Base-by-base conservation (phyloP, 2,888 invertebrate genomes). In the Cheilosia soror region DNA sequence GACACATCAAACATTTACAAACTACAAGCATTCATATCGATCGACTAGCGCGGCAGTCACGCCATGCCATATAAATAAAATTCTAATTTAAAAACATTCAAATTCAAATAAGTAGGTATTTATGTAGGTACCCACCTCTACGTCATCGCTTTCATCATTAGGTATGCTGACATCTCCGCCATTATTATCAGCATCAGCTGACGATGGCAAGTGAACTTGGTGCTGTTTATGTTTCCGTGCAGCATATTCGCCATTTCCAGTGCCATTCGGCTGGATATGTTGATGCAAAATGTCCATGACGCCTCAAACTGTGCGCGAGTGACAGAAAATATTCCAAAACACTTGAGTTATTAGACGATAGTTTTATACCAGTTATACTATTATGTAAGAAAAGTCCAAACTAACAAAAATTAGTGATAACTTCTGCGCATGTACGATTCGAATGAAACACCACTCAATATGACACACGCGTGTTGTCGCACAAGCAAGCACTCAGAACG, bases 211-310 rank as follows among this genome's bases (percentile, higher is more conserved):
- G 13, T 20, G 5, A 29, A 13, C 20, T 29, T 0, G n/a, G 20
- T 47, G 0, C 15, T 5, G 5, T 5, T 44, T 15, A 5, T 11
- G 15, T 4, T 58, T 7, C 57, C 13, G 55, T 55, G 15, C 55
- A 57, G 11, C 57, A 49, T 29, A 65, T 57, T 49, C 66, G 47
- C 57, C 66, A 49, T 49, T 47, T 9, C 13, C 47, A 1, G 47
- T 33, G 7, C 58, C 71, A 15, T 49, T 51, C 20, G 3, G 76
- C 76, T 76, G 76, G 53, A 76, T 76, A 68, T 53, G 66, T 15
- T 68, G 58, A 15, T 33, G 49, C 31, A 40, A 42, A 29, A n/a
- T 5, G 15, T 58, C 42, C 76, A 76, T 68, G 31, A 42, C 66
- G 76, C 51, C 76, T 15, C 20, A 40, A 37, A 31, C 37, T 44